phyloP scores from a whole-genome alignment of 2,113 vertebrate species.

The Elachura formosa region DNA sequence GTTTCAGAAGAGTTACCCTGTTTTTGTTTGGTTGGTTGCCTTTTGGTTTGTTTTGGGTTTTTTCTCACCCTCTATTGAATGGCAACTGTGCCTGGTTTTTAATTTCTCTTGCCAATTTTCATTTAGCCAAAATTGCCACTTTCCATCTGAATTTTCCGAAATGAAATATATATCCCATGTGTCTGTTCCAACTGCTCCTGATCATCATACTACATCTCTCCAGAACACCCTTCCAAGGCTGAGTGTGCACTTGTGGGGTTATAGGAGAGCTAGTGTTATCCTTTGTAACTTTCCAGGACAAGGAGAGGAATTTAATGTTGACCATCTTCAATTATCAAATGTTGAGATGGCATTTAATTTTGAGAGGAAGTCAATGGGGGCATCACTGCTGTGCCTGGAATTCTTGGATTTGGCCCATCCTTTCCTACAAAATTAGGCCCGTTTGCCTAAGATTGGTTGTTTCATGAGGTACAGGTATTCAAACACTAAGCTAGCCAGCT shows the following conservation, averaged over 20 bases:
- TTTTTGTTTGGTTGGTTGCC: not conserved
- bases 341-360: not conserved
- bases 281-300: not conserved
- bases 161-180: fast-evolving
- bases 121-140: not conserved
- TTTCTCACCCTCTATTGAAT: not conserved
- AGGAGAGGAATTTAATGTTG: not conserved
- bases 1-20: not conserved
- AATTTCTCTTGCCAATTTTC: not conserved
- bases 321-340: not conserved
- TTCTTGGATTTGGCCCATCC: not conserved
- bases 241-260: not conserved
- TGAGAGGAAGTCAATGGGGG: not conserved
- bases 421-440: not conserved
- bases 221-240: not conserved
- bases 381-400: not conserved
- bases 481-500: not conserved
- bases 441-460: not conserved
- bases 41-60: not conserved
- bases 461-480: not conserved
- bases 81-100: not conserved
- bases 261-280: not conserved
- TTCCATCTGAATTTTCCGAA: not conserved
- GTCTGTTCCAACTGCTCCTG: not conserved
- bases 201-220: not conserved